Evolutionary conservation across 2,113 vertebrate genomes (phyloP).

Genomic region (Prinia subflava): DNA sequence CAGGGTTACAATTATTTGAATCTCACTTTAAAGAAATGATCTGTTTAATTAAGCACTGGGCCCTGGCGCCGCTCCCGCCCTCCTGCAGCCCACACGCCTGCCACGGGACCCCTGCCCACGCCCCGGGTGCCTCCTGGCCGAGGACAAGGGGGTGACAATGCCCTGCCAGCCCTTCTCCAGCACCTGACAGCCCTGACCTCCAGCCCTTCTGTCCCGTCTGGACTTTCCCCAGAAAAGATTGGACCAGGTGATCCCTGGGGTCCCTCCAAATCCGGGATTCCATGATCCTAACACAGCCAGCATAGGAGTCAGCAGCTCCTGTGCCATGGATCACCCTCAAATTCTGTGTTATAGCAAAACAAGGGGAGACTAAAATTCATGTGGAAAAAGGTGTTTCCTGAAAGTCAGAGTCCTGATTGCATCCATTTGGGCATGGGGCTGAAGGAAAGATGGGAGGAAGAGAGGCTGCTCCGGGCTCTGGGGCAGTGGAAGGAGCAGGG

Average conservation of each 20-base stretch:
- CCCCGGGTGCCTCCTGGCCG: background rate
- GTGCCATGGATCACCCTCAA: background rate
- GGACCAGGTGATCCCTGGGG: background rate
- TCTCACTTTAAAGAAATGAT: background rate
- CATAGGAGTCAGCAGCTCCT: rapidly evolving
- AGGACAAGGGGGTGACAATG: background rate
- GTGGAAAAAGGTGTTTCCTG: background rate
- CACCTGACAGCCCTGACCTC: background rate
- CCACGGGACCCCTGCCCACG: background rate
- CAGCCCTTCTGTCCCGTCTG: background rate
- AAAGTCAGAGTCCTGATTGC: background rate
- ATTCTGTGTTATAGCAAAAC: background rate
- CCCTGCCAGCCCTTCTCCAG: background rate
- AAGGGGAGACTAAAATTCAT: rapidly evolving
- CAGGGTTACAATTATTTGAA: conserved; percentile 43
- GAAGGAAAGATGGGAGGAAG: rapidly evolving
- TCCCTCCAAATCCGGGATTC: background rate
- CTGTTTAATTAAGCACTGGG: background rate
- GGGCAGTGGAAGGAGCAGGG: background rate
- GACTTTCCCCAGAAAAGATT: background rate
- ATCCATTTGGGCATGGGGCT: rapidly evolving
- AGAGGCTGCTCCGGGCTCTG: rapidly evolving
- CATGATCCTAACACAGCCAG: background rate
- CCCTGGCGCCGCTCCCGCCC: background rate
- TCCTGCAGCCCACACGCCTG: background rate